Evolutionary conservation across 1,140 invertebrate species (phyloP).

Genomic region (Calliopsis andreniformis): DNA sequence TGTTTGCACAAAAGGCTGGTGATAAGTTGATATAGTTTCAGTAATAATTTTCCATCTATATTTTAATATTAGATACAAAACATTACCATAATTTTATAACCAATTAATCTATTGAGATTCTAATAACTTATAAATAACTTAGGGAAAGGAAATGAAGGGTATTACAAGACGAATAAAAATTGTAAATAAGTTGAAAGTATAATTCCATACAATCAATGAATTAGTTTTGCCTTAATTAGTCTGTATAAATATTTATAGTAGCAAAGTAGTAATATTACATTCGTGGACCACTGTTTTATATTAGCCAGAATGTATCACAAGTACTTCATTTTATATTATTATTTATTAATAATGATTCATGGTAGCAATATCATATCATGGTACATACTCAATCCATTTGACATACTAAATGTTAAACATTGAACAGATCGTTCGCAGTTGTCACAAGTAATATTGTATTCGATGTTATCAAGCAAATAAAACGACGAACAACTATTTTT

Average conservation of each 20-base stretch:
- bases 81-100: too few relatives aligned
- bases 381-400: not conserved
- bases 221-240: not conserved
- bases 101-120: not conserved
- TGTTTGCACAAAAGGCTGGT: constrained; percentile 7
- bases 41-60: not conserved
- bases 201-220: not conserved
- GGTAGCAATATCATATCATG: not conserved
- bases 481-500: constrained; percentile 10
- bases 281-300: not conserved
- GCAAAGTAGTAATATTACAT: not conserved
- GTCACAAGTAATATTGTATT: not conserved
- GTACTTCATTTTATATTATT: not conserved
- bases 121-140: not conserved
- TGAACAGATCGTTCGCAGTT: not conserved
- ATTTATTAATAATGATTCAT: not conserved
- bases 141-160: not conserved
- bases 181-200: not conserved
- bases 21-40: not conserved
- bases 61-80: constrained; percentile 1
- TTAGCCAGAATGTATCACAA: not conserved
- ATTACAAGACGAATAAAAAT: not conserved
- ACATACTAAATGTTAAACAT: not conserved
- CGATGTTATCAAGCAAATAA: constrained; percentile 4
- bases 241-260: not conserved